Base-by-base conservation (phyloP, 2,888 invertebrate genomes). In the Drosophila crucigera region DNA sequence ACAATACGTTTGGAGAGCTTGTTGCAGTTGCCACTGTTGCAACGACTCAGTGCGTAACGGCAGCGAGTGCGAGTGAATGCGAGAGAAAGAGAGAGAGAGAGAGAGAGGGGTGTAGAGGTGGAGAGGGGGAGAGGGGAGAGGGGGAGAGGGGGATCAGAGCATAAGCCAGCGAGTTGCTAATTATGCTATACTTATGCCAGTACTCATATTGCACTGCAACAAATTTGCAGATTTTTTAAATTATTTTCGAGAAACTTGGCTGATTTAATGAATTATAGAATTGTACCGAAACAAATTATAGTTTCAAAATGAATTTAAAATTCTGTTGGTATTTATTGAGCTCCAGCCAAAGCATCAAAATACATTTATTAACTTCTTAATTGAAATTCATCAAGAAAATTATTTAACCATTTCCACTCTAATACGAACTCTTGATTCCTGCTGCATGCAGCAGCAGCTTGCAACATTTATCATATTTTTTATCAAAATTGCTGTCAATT, bases 121-220 rank as follows among this genome's bases (percentile, higher is more conserved):
- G 14, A 35, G n/a, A 33, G 58, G 19, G 22, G 50, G 58, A n/a
- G 50, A 22, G 33, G 53, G 35, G 11, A 35, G n/a, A 37, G 58
- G n/a, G 25, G 53, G 58, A 22, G 50, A 22, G 33, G 55, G 52
- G 49, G n/a, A 35, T 33, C 31, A 47, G 41, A 64, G 64, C 55
- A 56, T 56, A 59, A 64, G 68, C 52, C 60, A 77, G 80, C 80
- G 49, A 71, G 83, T 79, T 88, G 90, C 89, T 90, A 86, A 86
- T 86, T 86, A 85, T 88, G 85, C 81, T 68, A 73, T 70, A 88
- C 81, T 83, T 88, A 83, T 88, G 80, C 67, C 67, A 66, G 43
- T 39, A 35, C 53, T 28, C 22, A 16, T 47, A 16, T 47, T 16
- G 4, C 43, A 58, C 58, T 31, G 58, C 43, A 16, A 58, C 3